Evolutionary conservation across 2,113 vertebrate species (phyloP), one percentile per base, ranked within the genome.

Genomic region (Lontra canadensis): DNA sequence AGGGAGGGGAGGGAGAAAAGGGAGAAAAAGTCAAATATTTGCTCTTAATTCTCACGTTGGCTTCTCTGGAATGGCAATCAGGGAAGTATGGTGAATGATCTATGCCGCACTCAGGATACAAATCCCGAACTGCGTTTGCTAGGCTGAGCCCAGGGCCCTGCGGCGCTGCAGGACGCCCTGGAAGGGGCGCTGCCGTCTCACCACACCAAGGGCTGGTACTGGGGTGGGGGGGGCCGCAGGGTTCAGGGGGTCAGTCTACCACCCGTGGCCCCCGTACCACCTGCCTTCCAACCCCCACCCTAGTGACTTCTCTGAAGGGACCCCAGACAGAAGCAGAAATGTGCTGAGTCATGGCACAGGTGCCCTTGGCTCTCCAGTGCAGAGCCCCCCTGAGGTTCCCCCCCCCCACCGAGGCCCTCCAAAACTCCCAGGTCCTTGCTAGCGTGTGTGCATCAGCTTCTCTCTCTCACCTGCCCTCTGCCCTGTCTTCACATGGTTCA

Each of bases 151-250:
- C 98, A 99, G 98, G 80, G 95, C 98, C 98, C 97, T 98, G 99
- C 99, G 98, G 98, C 97, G 97, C 98, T 98, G 98, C 98, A 98
- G 98, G 98, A 99, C 98, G 98, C 99, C 99, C 98, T 98, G 98
- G 98, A 98, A 98, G 95, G 98, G 98, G 3, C 95, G 97, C 98
- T 97, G 98, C 98, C 99, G 98, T 94, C 98, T 99, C 99, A 99
- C 97, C 0, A 23, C 96, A 97, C 98, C 98, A 98, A 95, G 97
- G 98, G 98, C 98, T 97, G 14, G 29, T 29, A 3, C 21, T 20
- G 13, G 6, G 44, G 44, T 4, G 44, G 44, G 44, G 49, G 14
- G 13, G 3, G 36, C 11, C 1, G 6, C 34, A 15, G 34, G 0
- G 52, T 17, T 6, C 25, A 20, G n/a, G n/a, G 69, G 6, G 26